Conservation (phyloP, 2,113 vertebrate species). For the Menidia beryllina region DNA sequence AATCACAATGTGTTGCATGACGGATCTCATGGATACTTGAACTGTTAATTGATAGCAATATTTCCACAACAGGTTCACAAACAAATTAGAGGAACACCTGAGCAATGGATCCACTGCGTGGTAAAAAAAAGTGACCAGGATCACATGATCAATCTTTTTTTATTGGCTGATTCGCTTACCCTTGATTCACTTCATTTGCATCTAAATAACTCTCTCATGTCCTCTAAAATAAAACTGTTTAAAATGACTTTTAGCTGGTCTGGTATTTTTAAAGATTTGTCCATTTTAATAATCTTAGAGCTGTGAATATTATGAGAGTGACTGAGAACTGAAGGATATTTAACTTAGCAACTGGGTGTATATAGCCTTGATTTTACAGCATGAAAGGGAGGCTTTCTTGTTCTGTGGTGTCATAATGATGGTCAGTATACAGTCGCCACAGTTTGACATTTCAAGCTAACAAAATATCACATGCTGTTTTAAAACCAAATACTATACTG, state of each 20-base stretch:
- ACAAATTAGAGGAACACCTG: background rate
- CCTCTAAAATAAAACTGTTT: background rate
- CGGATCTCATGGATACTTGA: too few species aligned
- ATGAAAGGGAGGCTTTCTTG: constrained; percentile 33
- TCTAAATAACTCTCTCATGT: background rate
- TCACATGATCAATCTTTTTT: background rate
- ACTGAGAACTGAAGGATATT: constrained; percentile 8
- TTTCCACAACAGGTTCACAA: background rate
- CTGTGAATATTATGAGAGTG: too few species aligned
- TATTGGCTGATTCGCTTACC: background rate
- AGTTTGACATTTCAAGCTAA: constrained; percentile 46
- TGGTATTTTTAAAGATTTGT: too few species aligned
- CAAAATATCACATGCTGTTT: constrained; percentile 40
- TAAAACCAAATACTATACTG: constrained; percentile 58
- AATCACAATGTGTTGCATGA: too few species aligned
- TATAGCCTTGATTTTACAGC: constrained; percentile 7
- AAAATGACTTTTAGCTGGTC: too few species aligned
- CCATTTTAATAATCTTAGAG: too few species aligned
- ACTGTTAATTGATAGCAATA: too few species aligned
- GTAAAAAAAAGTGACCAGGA: background rate
- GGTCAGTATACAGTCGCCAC: constrained; percentile 16
- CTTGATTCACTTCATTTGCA: background rate
- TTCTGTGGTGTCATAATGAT: constrained; percentile 24
- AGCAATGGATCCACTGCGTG: background rate
- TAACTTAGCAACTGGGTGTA: background rate